Base-by-base conservation (phyloP, 2,797 vertebrate species). In the Hylomyscus alleni region DNA sequence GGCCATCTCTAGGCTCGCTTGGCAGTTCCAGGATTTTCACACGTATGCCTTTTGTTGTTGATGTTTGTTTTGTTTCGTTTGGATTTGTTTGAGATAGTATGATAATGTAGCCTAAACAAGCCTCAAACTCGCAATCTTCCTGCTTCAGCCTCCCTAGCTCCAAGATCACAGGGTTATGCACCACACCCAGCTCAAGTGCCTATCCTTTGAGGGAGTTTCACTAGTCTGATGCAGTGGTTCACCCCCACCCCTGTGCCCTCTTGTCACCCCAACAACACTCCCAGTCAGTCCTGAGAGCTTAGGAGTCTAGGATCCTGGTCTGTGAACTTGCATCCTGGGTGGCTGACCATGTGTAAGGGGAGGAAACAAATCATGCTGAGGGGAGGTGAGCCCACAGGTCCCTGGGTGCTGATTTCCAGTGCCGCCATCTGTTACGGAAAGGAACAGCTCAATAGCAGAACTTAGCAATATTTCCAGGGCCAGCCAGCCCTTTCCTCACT, bases 341-440 rank as follows among this genome's bases (percentile, higher is more conserved):
- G 60, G 17, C 31, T 37, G 62, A 44, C 47, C 34, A 22, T 29
- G 3, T 12, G 10, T 62, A 44, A 47, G 77, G 29, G 15, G 40
- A n/a, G 3, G 8, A n/a, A 6, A 29, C 17, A 47, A 24, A 44
- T 4, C 34, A 2, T 8, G 1, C 5, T n/a, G 12, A 54, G 13
- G 40, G 11, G 22, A 11, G 3, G n/a, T 3, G 6, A 2, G 1
- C 9, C 4, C 0, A 0, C 0, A 5, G 24, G 6, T 0, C 40
- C 56, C 81, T 47, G 62, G 34, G 58, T 34, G 58, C 60, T 2
- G 15, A 17, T 14, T 62, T 1, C 72, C 29, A 3, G 11, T 26
- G 19, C 2, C 1, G 14, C 22, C 0, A 24, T 20, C 26, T 76
- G 77, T 37, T 67, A 10, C 8, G 6, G 13, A 58, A 5, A 77